Base-by-base conservation (phyloP, 2,888 invertebrate species). In the Zootermopsis nevadensis region DNA sequence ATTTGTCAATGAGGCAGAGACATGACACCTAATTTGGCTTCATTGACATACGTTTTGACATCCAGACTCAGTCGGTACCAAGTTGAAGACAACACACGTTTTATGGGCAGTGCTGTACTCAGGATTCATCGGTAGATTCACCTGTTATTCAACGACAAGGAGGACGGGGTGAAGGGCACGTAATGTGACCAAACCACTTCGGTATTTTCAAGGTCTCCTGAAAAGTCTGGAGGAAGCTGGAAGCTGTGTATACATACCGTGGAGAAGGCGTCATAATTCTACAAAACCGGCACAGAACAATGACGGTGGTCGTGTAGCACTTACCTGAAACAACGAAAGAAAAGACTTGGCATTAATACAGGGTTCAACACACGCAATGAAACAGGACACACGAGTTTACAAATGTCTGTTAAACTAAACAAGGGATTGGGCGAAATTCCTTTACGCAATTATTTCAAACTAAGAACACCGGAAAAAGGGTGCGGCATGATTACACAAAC, bases 161-260 rank as follows among this genome's bases (percentile, higher is more conserved):
- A n/a, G 60, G n/a, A 6, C 4, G 27, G 60, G 60, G 60, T 8
- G 27, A 27, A 27, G n/a, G 60, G 3, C 24, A 15, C 53, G n/a
- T 27, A 27, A 15, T 60, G 60, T 60, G 60, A n/a, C 60, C 60
- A 27, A n/a, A 27, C n/a, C 60, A 60, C 60, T 60, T 12, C 27
- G 60, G 60, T 60, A 60, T 60, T 60, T 60, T n/a, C 60, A 60
- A 60, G 60, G 60, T 60, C 60, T n/a, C 60, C 12, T 60, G 60
- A 60, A 60, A 60, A 27, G 60, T 7, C 60, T 60, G 60, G 60
- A 60, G n/a, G n/a, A 60, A 60, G n/a, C 60, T 27, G 27, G 60
- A 60, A 60, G 60, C 60, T 60, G n/a, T 27, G n/a, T 10, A 27
- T 60, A 60, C 60, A 27, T 6, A 60, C 60, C 60, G 60, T 27